Evolutionary conservation across 1,140 invertebrate genomes (phyloP).

Genomic region (Drosophila seguyi): DNA sequence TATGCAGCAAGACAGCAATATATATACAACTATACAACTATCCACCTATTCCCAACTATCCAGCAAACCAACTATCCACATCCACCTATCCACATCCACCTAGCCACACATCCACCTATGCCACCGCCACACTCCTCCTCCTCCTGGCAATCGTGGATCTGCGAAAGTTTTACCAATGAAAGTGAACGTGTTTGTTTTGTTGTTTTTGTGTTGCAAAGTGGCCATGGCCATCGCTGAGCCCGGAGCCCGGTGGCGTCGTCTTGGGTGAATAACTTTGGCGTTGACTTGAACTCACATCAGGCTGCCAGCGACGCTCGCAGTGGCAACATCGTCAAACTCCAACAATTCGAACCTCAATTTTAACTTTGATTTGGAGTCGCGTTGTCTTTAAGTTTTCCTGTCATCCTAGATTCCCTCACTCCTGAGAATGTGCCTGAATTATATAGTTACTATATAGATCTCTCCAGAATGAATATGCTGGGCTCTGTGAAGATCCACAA

Average conservation of each 20-base stretch:
- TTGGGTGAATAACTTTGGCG: constrained; percentile 81
- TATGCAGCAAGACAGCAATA: too few species aligned
- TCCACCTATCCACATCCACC: constrained; percentile 1
- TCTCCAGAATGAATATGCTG: constrained; percentile 66
- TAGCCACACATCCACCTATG: constrained; percentile 8
- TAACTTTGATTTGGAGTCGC: not conserved
- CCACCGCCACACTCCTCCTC: constrained; percentile 6
- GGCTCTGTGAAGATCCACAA: constrained; percentile 76
- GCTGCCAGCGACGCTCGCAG: constrained; percentile 59
- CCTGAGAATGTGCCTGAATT: constrained; percentile 14
- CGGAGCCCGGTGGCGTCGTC: constrained; percentile 30
- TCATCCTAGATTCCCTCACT: not conserved
- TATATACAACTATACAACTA: not conserved
- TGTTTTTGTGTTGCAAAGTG: constrained; percentile 16
- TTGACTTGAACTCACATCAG: constrained; percentile 74
- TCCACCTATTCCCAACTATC: constrained; percentile 6
- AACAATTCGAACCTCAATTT: not conserved
- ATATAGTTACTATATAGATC: not conserved
- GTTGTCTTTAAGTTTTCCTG: not conserved
- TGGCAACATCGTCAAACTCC: constrained; percentile 56
- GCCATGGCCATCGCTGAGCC: constrained; percentile 5
- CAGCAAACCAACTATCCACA: not conserved
- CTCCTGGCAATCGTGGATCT: constrained; percentile 27
- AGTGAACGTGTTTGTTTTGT: constrained; percentile 82
- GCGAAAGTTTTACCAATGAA: constrained; percentile 71